A percentile compares a stretch with the other conserved stretches of the same genome.
Evolutionary conservation across 2,888 invertebrate species (phyloP).

Genomic region (Axea sp.): DNA sequence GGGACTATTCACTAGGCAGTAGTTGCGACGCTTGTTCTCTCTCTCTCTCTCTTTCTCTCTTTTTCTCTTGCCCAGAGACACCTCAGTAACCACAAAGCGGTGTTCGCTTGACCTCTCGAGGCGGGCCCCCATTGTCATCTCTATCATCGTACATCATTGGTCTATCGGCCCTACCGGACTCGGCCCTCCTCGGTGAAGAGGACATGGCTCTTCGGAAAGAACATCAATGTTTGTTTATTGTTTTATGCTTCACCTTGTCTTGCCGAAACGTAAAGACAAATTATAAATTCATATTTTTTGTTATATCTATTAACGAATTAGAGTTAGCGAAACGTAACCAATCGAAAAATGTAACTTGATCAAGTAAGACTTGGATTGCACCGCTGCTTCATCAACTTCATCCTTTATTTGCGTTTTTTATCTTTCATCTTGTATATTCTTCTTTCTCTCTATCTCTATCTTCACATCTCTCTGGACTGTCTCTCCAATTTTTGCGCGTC

Average conservation of each 20-base stretch:
- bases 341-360: conserved; percentile 78
- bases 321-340: conserved; percentile 68
- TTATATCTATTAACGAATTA: conserved; percentile 44
- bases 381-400: conserved; percentile 24
- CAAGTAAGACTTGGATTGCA: conserved; percentile 78
- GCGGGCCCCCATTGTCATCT: conserved; percentile 73
- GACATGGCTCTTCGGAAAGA: conserved; percentile 80
- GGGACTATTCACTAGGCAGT: conserved; percentile 70
- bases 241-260: conserved; percentile 64
- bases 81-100: conserved; percentile 73
- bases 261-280: conserved; percentile 70
- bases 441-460: conserved; percentile 40
- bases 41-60: conserved; percentile 41
- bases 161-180: conserved; percentile 78
- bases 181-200: conserved; percentile 79
- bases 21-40: conserved; percentile 62
- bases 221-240: conserved; percentile 77
- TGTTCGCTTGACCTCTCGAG: conserved; percentile 74
- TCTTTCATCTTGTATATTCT: too few relatives aligned
- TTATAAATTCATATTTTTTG: conserved; percentile 38
- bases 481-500: conserved; percentile 49
- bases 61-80: conserved; percentile 71
- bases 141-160: conserved; percentile 74
- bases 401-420: conserved; percentile 13
- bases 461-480: conserved; percentile 26